Conservation (phyloP, 2,888 invertebrate species). For the Lithophane leautieri region DNA sequence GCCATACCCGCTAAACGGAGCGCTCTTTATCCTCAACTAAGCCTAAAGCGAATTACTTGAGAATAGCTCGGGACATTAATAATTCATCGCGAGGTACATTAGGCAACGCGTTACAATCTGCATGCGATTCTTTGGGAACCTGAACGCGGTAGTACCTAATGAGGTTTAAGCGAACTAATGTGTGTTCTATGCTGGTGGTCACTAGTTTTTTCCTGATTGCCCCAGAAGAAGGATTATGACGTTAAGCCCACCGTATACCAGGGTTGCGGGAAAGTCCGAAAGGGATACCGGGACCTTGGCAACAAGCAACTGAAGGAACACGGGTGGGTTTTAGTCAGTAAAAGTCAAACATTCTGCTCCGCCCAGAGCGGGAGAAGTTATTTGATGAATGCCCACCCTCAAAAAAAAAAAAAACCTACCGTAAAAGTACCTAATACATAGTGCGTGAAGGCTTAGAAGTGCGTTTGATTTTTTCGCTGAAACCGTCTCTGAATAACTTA, state of each 20-base stretch:
- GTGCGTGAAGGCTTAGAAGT: not conserved
- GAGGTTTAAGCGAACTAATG: slow-evolving; percentile 21
- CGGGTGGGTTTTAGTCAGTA: too few species aligned
- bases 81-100: slow-evolving; percentile 73
- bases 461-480: not conserved
- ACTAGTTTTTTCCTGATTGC: not conserved
- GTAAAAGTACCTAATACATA: too few species aligned
- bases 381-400: too few species aligned
- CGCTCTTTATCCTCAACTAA: not conserved
- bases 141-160: slow-evolving; percentile 41
- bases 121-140: slow-evolving; percentile 63
- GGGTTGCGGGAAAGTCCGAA: too few species aligned
- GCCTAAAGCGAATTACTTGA: slow-evolving; percentile 69
- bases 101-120: slow-evolving; percentile 71
- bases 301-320: too few species aligned
- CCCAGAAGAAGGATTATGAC: not conserved
- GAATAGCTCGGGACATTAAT: slow-evolving; percentile 74
- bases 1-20: not conserved
- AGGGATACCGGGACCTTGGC: too few species aligned
- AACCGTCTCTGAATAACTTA: not conserved
- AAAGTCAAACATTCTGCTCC: too few species aligned
- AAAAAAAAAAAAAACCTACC: too few species aligned
- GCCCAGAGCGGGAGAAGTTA: too few species aligned
- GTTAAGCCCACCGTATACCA: not conserved
- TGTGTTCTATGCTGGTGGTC: slow-evolving; percentile 14